Evolutionary conservation across 2,113 vertebrate genomes (phyloP).

Genomic region (Oreochromis niloticus): DNA sequence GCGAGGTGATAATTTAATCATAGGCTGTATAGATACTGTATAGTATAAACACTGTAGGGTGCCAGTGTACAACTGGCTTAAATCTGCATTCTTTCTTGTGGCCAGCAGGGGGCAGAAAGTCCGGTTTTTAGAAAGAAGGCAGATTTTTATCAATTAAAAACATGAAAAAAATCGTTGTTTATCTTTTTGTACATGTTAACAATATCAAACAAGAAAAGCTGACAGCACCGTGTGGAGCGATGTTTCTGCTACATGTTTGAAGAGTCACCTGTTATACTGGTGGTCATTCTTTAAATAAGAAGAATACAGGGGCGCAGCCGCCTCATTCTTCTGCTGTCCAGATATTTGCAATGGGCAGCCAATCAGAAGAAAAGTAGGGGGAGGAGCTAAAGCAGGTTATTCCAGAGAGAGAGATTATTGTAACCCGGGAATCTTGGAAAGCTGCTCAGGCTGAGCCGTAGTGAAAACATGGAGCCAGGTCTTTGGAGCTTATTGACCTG

Average conservation of each 20-base stretch:
- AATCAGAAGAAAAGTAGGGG: neutral
- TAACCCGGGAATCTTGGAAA: neutral
- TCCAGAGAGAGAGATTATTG: neutral
- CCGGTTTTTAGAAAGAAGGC: neutral
- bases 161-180: neutral
- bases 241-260: neutral
- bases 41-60: neutral
- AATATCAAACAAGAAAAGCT: neutral
- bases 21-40: rapidly evolving
- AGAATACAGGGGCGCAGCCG: neutral
- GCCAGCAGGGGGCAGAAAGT: neutral
- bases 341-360: neutral
- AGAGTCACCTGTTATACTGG: rapidly evolving
- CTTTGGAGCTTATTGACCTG: neutral
- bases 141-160: neutral
- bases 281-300: neutral
- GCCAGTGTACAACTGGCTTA: rapidly evolving
- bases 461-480: neutral
- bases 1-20: rapidly evolving
- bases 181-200: rapidly evolving
- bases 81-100: neutral
- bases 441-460: neutral
- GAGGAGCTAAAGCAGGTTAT: neutral
- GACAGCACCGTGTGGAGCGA: rapidly evolving
- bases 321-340: rapidly evolving